A percentile compares a stretch with the other conserved stretches of the same genome.
phyloP scores from a whole-genome alignment of 2,113 vertebrate species.

The Megalops atlanticus region DNA sequence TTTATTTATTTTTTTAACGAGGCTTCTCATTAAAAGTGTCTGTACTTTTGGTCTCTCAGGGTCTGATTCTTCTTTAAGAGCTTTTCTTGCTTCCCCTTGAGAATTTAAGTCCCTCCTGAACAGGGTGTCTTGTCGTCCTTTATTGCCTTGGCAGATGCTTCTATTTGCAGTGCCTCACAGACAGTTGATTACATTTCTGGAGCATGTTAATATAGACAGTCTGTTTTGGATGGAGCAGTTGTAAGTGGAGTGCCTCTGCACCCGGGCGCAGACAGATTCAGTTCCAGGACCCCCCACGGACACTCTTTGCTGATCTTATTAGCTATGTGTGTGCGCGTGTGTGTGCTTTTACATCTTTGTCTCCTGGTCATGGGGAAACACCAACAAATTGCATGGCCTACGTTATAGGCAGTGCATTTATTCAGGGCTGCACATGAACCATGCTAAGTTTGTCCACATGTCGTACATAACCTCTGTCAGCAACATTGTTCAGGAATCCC shows the following conservation, averaged over 20 bases:
- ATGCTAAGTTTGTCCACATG: too few relatives aligned
- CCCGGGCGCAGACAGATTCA: not conserved
- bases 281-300: too few relatives aligned
- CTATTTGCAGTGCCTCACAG: not conserved
- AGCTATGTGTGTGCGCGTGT: too few relatives aligned
- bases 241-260: not conserved
- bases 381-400: too few relatives aligned
- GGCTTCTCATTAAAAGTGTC: conserved; percentile 4
- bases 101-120: not conserved
- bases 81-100: not conserved
- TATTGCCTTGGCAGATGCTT: not conserved
- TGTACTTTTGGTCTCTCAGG: not conserved
- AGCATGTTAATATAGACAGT: not conserved
- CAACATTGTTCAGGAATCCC: too few relatives aligned
- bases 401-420: too few relatives aligned
- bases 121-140: not conserved
- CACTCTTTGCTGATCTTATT: too few relatives aligned
- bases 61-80: not conserved
- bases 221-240: not conserved
- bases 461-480: too few relatives aligned
- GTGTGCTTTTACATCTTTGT: too few relatives aligned
- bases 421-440: too few relatives aligned
- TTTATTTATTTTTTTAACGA: not conserved
- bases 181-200: conserved; percentile 4
- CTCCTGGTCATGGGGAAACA: too few relatives aligned